These are phyloP conservation scores for Drosophila pallidifrons DNA, from an alignment of 1,140 invertebrate genomes.

Conservation along the genomic window DNA sequence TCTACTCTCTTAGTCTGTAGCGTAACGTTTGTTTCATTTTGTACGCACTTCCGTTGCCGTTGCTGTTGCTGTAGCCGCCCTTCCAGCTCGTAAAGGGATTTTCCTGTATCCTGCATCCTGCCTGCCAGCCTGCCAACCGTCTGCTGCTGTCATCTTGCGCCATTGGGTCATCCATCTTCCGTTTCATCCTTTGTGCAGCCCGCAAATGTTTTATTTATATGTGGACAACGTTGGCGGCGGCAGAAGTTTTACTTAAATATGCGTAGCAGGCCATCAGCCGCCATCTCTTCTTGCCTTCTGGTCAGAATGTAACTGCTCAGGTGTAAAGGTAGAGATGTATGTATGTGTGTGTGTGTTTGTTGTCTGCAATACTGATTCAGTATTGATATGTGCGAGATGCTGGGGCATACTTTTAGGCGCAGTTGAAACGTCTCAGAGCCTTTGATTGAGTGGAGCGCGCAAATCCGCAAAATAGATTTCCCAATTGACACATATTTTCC, in stretches of 20 bases:
- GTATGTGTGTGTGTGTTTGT: background rate
- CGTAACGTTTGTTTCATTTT: constrained; percentile 70
- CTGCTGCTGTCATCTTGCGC: constrained; percentile 74
- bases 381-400: constrained; percentile 46
- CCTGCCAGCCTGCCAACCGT: constrained; percentile 22
- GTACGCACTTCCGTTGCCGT: constrained; percentile 76
- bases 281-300: background rate
- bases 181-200: constrained; percentile 74
- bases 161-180: constrained; percentile 81
- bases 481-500: constrained; percentile 80
- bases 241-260: constrained; percentile 75
- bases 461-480: constrained; percentile 83
- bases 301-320: constrained; percentile 53
- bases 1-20: constrained; percentile 23
- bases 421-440: constrained; percentile 44
- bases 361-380: constrained; percentile 22
- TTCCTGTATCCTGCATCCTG: constrained; percentile 71
- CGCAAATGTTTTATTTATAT: constrained; percentile 84
- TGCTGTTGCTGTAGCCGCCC: constrained; percentile 44
- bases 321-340: constrained; percentile 34
- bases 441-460: constrained; percentile 77
- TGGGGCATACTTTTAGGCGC: constrained; percentile 60
- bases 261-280: constrained; percentile 48
- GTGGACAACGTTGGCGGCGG: constrained; percentile 67
- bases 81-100: constrained; percentile 76